Percentiles rank a stretch among this genome's conserved stretches.
These are phyloP conservation scores for Bubo blakistoni DNA, from an alignment of 2,113 vertebrate genomes.

Conservation along the genomic window DNA sequence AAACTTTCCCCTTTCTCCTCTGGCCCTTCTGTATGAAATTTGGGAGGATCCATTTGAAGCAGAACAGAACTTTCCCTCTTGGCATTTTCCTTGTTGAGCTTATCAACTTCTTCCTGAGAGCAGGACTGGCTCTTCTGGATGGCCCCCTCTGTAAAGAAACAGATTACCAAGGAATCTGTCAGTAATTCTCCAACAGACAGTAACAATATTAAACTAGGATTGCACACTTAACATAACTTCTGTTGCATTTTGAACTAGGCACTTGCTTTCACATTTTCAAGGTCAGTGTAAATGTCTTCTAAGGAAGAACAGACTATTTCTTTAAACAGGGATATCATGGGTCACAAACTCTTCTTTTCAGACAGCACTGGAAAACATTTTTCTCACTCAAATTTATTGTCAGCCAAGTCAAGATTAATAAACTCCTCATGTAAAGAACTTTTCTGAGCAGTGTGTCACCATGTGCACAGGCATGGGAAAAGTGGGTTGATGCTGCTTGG, in stretches of 20 bases:
- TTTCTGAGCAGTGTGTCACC: background rate
- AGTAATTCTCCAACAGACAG: background rate
- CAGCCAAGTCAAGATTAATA: background rate
- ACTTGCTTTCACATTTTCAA: background rate
- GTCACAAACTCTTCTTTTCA: background rate
- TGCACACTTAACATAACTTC: background rate
- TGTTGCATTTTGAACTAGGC: background rate
- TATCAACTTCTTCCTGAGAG: slow-evolving; percentile 74
- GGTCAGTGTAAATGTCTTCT: background rate
- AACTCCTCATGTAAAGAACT: background rate
- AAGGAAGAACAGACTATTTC: background rate
- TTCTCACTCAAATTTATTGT: background rate
- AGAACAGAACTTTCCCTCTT: slow-evolving; percentile 65
- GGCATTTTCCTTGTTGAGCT: slow-evolving; percentile 83
- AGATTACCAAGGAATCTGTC: slow-evolving; percentile 17
- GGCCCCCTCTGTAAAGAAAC: slow-evolving; percentile 68
- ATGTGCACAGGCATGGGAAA: background rate
- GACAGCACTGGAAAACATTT: background rate
- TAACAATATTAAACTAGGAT: background rate
- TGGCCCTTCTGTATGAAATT: background rate
- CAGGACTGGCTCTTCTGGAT: slow-evolving; percentile 69
- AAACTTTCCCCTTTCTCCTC: background rate
- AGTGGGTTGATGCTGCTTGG: no score
- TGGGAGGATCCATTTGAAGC: background rate
- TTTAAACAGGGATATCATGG: background rate